Percentiles rank a stretch among this genome's conserved stretches.
Evolutionary conservation across 2,888 invertebrate species (phyloP).

Genomic region (Gasteruption jaculator): DNA sequence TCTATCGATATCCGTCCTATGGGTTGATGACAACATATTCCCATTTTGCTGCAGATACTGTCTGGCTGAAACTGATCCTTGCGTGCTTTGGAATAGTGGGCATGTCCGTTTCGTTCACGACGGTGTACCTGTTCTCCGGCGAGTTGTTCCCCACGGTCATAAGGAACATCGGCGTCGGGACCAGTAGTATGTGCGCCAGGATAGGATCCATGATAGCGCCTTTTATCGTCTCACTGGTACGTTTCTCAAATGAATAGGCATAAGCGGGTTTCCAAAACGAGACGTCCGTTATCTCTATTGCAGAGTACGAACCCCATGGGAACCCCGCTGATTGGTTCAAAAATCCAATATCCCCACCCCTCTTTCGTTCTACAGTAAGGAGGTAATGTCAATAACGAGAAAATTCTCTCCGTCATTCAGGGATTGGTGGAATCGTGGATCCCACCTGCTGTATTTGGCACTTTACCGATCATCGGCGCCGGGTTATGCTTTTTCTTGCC

Average conservation of each 20-base stretch:
- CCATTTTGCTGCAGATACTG: slow-evolving; percentile 44
- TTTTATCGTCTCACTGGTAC: slow-evolving; percentile 67
- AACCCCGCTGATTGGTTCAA: too few relatives aligned
- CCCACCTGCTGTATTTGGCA: slow-evolving; percentile 71
- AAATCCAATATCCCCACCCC: too few relatives aligned
- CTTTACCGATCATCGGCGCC: slow-evolving; percentile 66
- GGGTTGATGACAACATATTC: slow-evolving; percentile 7
- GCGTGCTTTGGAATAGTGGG: slow-evolving; percentile 76
- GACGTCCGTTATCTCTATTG: neutral
- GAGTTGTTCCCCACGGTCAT: slow-evolving; percentile 88
- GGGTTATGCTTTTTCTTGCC: slow-evolving; percentile 66
- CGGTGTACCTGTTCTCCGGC: slow-evolving; percentile 81
- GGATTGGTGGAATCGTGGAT: slow-evolving; percentile 55
- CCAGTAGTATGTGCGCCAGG: slow-evolving; percentile 80
- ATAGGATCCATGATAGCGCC: slow-evolving; percentile 84
- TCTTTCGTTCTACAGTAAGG: too few relatives aligned
- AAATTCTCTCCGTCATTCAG: neutral
- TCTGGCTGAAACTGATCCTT: slow-evolving; percentile 59
- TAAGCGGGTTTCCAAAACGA: slow-evolving; percentile 1
- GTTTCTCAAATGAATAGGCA: slow-evolving; percentile 22
- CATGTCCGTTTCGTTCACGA: slow-evolving; percentile 78
- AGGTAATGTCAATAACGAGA: too few relatives aligned
- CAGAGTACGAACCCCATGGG: neutral
- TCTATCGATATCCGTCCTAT: neutral
- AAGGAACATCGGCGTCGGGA: slow-evolving; percentile 80